Conservation (phyloP, 2,888 invertebrate species). For the Heterodera filipjevi region DNA sequence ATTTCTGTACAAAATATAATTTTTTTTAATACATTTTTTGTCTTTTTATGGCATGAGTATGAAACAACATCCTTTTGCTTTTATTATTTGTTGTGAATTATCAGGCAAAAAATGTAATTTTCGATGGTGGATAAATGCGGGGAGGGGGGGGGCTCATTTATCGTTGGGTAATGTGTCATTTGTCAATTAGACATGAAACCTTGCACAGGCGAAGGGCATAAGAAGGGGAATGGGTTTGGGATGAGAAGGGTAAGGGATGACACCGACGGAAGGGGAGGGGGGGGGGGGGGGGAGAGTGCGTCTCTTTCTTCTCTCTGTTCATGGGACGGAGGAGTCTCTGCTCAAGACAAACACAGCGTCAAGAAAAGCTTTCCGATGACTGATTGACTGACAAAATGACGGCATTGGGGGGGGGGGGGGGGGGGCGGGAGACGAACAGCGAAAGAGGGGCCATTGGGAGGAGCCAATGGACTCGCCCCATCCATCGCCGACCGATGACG, state of each 20-base stretch:
- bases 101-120: not conserved
- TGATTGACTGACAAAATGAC: not conserved
- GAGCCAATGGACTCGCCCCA: not conserved
- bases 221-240: not conserved
- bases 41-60: not conserved
- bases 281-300: not conserved
- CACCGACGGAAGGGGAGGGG: not conserved
- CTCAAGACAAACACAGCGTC: not conserved
- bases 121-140: not conserved
- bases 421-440: not conserved
- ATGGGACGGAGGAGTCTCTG: not conserved
- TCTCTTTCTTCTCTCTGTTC: not conserved
- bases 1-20: no score
- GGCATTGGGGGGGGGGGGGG: no score
- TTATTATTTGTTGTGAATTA: not conserved
- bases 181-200: not conserved
- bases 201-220: not conserved
- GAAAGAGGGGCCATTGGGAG: not conserved
- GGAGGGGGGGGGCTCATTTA: not conserved
- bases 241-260: not conserved
- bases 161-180: not conserved
- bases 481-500: not conserved
- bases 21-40: not conserved
- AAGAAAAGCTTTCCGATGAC: not conserved
- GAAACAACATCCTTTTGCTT: not conserved